A percentile compares a stretch with the other conserved stretches of the same genome.
Evolutionary conservation across 37 sponge, comb jelly and placozoan species (phyloP).

Genomic region (Hormiphora californensis): DNA sequence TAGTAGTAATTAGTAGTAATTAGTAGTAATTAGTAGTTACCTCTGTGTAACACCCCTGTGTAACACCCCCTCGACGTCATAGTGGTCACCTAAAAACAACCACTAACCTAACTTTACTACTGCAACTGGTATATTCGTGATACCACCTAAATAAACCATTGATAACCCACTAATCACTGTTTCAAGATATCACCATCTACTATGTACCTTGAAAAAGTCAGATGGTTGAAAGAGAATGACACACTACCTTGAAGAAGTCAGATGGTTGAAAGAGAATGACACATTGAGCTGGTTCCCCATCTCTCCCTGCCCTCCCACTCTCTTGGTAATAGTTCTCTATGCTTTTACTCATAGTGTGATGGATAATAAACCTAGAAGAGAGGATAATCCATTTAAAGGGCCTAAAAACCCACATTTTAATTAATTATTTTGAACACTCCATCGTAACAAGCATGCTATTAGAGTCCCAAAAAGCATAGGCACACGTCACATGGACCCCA

Average conservation of each 20-base stretch:
- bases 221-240: constrained; percentile 68
- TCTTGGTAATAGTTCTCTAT: constrained; percentile 98
- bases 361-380: constrained; percentile 73
- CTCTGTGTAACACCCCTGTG: no score
- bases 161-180: not conserved
- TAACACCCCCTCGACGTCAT: no score
- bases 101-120: no score
- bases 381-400: not conserved
- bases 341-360: constrained; percentile 88
- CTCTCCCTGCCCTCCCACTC: constrained; percentile 92
- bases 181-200: not conserved
- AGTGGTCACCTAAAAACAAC: no score
- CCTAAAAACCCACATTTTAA: not conserved
- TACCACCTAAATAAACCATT: no score
- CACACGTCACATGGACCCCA: no score
- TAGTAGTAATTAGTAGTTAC: no score
- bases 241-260: constrained; percentile 63
- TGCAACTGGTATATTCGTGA: no score
- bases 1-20: no score
- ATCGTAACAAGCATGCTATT: no score
- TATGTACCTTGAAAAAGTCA: constrained; percentile 50
- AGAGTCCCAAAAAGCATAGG: no score
- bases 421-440: not conserved
- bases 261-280: constrained; percentile 68
- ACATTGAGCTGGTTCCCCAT: constrained; percentile 77